Evolutionary conservation across 2,113 vertebrate genomes (phyloP).

Genomic region (Oryzias javanicus): DNA sequence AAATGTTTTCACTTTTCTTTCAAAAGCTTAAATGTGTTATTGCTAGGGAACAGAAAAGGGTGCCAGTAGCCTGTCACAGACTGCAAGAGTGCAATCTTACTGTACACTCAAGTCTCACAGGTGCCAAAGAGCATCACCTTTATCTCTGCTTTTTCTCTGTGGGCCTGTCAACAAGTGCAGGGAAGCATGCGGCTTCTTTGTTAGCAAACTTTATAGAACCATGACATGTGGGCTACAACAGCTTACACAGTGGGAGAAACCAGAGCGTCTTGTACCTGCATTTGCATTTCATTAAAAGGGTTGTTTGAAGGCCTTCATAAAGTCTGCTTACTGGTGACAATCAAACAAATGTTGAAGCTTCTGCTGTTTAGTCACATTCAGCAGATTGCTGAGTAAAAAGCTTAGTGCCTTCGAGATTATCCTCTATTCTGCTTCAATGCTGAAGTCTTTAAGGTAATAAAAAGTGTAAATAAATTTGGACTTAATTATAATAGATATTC

Average conservation of each 20-base stretch:
- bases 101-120: neutral
- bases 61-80: neutral
- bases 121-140: constrained; percentile 6
- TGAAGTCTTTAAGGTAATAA: constrained; percentile 28
- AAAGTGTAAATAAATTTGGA: constrained; percentile 51
- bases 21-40: constrained; percentile 7
- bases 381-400: constrained; percentile 4
- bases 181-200: constrained; percentile 3
- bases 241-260: constrained; percentile 6
- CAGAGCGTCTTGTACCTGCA: neutral
- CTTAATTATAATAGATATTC: constrained; percentile 49
- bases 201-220: neutral
- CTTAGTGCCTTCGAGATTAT: constrained; percentile 27
- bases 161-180: constrained; percentile 3
- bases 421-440: constrained; percentile 31
- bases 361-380: neutral
- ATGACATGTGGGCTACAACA: neutral
- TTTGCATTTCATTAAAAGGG: constrained; percentile 7
- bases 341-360: neutral
- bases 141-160: neutral
- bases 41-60: constrained; percentile 8
- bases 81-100: neutral
- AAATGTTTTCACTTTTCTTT: constrained; percentile 3
- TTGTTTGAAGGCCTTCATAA: neutral
- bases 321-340: constrained; percentile 4